phyloP scores from a whole-genome alignment of 1,140 invertebrate genomes.

The Trachymyrmex cornetzi region DNA sequence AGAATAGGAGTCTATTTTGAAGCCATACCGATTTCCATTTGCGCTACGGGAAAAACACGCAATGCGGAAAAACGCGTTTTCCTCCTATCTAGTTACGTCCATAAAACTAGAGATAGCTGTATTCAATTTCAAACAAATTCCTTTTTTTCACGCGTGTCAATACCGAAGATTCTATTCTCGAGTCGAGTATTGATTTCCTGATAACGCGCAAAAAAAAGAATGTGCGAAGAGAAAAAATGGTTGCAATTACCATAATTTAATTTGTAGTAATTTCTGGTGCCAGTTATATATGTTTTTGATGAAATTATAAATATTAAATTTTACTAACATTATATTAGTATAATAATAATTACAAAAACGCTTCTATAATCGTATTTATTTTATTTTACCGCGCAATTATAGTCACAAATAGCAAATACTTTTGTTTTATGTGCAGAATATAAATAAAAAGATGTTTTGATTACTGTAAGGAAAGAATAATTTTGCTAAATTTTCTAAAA shows the following conservation, averaged over 20 bases:
- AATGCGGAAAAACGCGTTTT: not conserved
- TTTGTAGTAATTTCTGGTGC: too few relatives aligned
- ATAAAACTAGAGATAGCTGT: constrained; percentile 24
- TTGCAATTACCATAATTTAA: too few relatives aligned
- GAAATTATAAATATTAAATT: too few relatives aligned
- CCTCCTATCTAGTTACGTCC: not conserved
- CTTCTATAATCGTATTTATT: too few relatives aligned
- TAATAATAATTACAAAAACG: too few relatives aligned
- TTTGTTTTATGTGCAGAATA: too few relatives aligned
- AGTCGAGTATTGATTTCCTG: not conserved
- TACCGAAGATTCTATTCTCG: constrained; percentile 10
- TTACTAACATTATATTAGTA: too few relatives aligned
- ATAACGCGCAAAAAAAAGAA: not conserved
- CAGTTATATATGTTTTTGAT: too few relatives aligned
- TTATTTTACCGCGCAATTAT: too few relatives aligned
- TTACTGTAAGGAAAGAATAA: not conserved
- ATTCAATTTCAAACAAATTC: not conserved
- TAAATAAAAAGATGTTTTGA: not conserved
- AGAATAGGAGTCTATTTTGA: constrained; percentile 30
- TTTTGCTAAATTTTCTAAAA: too few relatives aligned
- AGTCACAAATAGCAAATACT: too few relatives aligned
- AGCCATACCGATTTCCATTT: constrained; percentile 28
- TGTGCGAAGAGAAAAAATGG: too few relatives aligned
- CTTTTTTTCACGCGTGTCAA: not conserved
- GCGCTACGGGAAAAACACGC: not conserved